Conservation (phyloP, 2,113 vertebrate species). For the Peromyscus leucopus region DNA sequence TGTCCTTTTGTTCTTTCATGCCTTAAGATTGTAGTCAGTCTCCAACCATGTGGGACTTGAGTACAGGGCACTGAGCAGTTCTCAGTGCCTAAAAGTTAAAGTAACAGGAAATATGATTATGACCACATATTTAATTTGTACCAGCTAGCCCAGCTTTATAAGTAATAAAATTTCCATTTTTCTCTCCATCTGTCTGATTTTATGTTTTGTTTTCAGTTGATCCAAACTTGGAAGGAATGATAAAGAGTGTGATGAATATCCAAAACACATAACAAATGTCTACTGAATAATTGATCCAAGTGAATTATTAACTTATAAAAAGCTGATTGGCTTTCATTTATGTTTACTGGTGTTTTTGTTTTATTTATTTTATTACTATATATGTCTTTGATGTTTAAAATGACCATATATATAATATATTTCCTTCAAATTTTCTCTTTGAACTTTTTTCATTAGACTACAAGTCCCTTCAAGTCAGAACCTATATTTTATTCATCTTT, state of each 20-base stretch:
- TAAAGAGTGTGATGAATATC: not conserved
- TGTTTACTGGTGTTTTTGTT: not conserved
- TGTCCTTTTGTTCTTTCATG: not conserved
- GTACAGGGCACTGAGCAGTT: fast-evolving
- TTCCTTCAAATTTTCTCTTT: not conserved
- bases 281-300: constrained; percentile 7
- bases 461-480: not conserved
- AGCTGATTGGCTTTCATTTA: not conserved
- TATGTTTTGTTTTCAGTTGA: constrained; percentile 47
- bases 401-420: not conserved
- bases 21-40: not conserved
- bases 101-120: not conserved
- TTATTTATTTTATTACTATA: not conserved
- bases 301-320: not conserved
- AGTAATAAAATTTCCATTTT: constrained; percentile 28
- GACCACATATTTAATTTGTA: constrained; percentile 17
- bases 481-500: constrained; percentile 10
- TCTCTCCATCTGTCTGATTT: constrained; percentile 32
- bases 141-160: constrained; percentile 21
- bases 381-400: not conserved
- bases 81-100: not conserved
- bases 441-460: not conserved
- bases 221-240: constrained; percentile 30
- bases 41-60: not conserved
- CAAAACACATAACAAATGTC: not conserved